Evolutionary conservation across 92 coral and sea anemone genomes (phyloP).

Genomic region (Phenganax marumi): DNA sequence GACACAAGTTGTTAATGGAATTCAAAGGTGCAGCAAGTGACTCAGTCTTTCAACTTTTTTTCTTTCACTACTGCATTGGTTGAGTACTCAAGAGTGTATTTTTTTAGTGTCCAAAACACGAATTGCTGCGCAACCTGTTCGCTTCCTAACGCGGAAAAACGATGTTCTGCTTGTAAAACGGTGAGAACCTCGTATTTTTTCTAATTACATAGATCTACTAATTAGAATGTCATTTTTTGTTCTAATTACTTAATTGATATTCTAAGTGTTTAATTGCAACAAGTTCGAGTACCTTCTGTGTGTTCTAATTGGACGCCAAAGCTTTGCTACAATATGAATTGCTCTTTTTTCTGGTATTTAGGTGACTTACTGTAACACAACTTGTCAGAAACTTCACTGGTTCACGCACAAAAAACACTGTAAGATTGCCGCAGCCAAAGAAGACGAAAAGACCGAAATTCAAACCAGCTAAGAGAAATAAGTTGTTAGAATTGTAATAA

Average conservation of each 20-base stretch:
- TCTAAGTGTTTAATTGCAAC: no score
- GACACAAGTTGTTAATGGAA: slow-evolving; percentile 84
- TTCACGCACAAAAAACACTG: slow-evolving; percentile 88
- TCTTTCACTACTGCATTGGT: background rate
- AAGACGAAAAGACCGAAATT: slow-evolving; percentile 40
- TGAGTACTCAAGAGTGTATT: background rate
- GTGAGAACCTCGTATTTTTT: slow-evolving; percentile 34
- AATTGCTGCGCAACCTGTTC: slow-evolving; percentile 75
- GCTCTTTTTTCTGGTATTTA: slow-evolving; percentile 23
- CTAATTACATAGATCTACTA: background rate
- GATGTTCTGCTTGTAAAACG: slow-evolving; percentile 90
- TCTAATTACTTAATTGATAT: background rate
- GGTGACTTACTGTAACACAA: slow-evolving; percentile 86
- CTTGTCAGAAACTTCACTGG: slow-evolving; percentile 97
- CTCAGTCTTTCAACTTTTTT: background rate
- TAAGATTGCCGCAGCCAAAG: slow-evolving; percentile 65
- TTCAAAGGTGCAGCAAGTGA: slow-evolving; percentile 69
- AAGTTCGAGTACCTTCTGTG: no score
- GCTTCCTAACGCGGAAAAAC: slow-evolving; percentile 67
- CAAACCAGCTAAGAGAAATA: slow-evolving; percentile 17
- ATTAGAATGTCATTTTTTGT: background rate
- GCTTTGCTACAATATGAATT: background rate
- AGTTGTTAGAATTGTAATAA: background rate
- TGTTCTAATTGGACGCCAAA: background rate
- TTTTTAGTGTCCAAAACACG: slow-evolving; percentile 77